These are phyloP conservation scores for Pipra filicauda DNA, from an alignment of 2,113 vertebrate species.

Conservation along the genomic window DNA sequence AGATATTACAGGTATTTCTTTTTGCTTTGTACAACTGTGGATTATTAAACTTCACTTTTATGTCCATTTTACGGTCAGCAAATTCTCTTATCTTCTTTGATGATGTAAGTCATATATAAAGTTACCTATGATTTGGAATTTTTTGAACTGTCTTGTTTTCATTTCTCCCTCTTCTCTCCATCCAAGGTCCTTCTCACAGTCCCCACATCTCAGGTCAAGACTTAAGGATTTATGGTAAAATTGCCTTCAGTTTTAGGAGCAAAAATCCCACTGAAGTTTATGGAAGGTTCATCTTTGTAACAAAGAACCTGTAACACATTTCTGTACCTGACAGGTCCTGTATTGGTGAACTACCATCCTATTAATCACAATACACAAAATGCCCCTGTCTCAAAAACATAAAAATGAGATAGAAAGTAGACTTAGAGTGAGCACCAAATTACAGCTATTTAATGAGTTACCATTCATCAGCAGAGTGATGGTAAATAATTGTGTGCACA, in stretches of 20 bases:
- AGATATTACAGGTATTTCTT: background rate
- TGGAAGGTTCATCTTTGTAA: background rate
- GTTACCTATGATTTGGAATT: background rate
- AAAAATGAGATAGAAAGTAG: background rate
- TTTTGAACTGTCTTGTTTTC: background rate
- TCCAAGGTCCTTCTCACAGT: background rate
- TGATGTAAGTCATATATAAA: background rate
- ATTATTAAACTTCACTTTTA: background rate
- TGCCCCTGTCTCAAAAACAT: background rate
- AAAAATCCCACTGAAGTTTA: background rate
- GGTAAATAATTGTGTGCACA: background rate
- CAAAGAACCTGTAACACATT: background rate
- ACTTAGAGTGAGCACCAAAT: background rate
- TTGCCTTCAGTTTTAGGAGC: background rate
- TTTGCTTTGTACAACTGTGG: background rate
- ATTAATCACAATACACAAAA: background rate
- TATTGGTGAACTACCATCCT: background rate
- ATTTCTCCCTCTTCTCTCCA: background rate
- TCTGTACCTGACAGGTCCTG: background rate
- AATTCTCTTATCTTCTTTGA: background rate
- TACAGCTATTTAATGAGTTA: background rate
- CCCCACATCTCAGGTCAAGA: background rate
- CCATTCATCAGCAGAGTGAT: background rate
- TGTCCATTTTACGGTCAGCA: background rate
- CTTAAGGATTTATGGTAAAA: background rate